Conservation (phyloP, 1,140 invertebrate genomes). For the Atta colombica region DNA sequence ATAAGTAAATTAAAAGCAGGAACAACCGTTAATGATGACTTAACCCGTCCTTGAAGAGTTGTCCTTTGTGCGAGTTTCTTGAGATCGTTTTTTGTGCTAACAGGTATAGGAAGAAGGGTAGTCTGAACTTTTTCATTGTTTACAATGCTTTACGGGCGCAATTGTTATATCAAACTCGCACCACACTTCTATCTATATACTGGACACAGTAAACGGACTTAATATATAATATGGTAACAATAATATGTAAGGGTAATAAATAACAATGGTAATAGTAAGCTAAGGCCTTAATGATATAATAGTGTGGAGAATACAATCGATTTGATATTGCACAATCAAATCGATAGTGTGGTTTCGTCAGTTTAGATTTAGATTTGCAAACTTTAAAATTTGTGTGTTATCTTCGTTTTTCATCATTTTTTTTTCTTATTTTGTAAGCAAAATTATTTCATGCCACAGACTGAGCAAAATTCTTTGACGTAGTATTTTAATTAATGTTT, state of each 20-base stretch:
- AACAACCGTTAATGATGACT: constrained; percentile 21
- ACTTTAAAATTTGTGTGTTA: constrained; percentile 20
- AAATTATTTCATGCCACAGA: constrained; percentile 56
- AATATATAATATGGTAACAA: constrained; percentile 30
- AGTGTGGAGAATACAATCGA: constrained; percentile 44
- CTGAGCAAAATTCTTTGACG: constrained; percentile 62
- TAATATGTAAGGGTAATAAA: constrained; percentile 46
- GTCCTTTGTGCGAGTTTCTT: constrained; percentile 14
- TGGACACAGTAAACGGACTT: constrained; percentile 45
- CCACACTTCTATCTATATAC: constrained; percentile 29
- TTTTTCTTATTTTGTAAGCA: constrained; percentile 30
- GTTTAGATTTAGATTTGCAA: constrained; percentile 4
- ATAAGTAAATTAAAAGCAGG: not conserved
- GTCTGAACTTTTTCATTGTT: constrained; percentile 28
- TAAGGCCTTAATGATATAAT: constrained; percentile 51
- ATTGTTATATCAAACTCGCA: constrained; percentile 60
- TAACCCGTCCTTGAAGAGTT: constrained; percentile 50
- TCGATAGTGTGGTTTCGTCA: constrained; percentile 6
- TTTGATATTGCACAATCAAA: constrained; percentile 32
- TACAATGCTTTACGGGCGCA: constrained; percentile 21
- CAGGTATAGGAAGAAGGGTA: not conserved
- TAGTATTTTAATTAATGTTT: constrained; percentile 63
- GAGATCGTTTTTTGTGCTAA: not conserved
- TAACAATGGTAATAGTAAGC: constrained; percentile 33
- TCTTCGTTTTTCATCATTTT: constrained; percentile 38